Base-by-base conservation (phyloP, 2,797 vertebrate genomes). In the Takifugu ocellatus region DNA sequence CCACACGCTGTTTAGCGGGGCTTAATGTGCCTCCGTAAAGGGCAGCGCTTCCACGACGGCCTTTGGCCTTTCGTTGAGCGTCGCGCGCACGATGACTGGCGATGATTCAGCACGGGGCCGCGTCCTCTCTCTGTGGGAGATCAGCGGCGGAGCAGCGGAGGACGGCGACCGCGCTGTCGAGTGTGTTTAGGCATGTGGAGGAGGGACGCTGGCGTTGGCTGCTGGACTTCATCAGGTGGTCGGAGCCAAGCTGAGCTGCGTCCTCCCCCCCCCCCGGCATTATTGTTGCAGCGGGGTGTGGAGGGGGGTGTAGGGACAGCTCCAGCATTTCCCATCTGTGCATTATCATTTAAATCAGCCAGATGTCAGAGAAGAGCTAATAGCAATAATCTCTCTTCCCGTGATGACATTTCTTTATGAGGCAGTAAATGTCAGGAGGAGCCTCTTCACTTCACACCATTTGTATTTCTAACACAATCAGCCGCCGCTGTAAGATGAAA, bases 21-120 rank as follows among this genome's bases (percentile, higher is more conserved):
- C 72, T 81, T 85, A 85, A 86, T 84, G 77, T 74, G 77, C 73
- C 50, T 59, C 61, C 74, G 68, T 78, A 83, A 83, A 86, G 82
- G 82, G 77, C 81, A 74, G 57, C 17, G 27, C 52, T 65, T 59
- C 77, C 51, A 3, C 49, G 2, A 21, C 74, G 84, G 69, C 82
- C 84, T 83, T 84, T 82, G 86, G 71, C 82, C 81, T 84, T 82
- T 84, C 77, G 76, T 81, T 57, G 69, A 80, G 69, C 69, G 10
- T 39, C 44, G 44, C 68, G 65, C 78, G 82, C 78, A 74, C 65
- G 67, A 84, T 87, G 83, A 77, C 73, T 78, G 84, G 75, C 78
- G 76, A 74, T 75, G 74, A 84, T 75, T 71, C 79, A 78, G 72
- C 51, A 52, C 65, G 0, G 31, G 59, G 63, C 68, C 67, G 82